phyloP scores from a whole-genome alignment of 2,888 invertebrate genomes.

The Xanthia togata region DNA sequence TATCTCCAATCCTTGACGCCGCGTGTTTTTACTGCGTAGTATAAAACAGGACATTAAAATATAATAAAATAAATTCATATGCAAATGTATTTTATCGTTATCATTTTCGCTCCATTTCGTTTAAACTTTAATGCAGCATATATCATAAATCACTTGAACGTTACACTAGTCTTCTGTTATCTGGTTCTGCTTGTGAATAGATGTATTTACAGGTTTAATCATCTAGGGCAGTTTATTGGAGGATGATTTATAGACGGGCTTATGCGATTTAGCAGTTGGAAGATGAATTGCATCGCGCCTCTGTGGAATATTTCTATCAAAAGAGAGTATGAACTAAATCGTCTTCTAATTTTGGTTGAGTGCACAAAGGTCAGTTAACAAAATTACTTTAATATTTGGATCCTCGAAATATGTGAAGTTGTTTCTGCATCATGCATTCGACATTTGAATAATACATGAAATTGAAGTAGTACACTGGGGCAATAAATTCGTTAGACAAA shows the following conservation, averaged over 20 bases:
- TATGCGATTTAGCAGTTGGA: slow-evolving; percentile 26
- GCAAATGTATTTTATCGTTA: slow-evolving; percentile 48
- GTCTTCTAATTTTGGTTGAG: neutral
- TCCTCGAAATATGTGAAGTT: neutral
- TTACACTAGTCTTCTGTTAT: slow-evolving; percentile 43
- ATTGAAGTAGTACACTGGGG: slow-evolving; percentile 30
- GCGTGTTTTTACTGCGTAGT: slow-evolving; percentile 41
- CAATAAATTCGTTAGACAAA: slow-evolving; percentile 43
- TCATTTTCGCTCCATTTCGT: slow-evolving; percentile 47
- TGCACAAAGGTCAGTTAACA: neutral
- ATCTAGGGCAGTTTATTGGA: slow-evolving; percentile 35
- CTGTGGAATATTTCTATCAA: neutral
- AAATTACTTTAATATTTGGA: neutral
- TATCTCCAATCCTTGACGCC: slow-evolving; percentile 20
- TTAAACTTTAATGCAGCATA: slow-evolving; percentile 47
- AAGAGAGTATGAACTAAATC: neutral
- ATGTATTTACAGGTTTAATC: slow-evolving; percentile 34
- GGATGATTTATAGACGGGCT: slow-evolving; percentile 42
- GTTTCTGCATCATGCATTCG: slow-evolving; percentile 14
- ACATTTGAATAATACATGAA: slow-evolving; percentile 52
- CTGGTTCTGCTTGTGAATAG: slow-evolving; percentile 27
- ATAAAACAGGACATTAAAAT: slow-evolving; percentile 37
- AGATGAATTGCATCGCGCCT: slow-evolving; percentile 21
- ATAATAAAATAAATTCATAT: slow-evolving; percentile 42
- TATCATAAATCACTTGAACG: slow-evolving; percentile 50